A percentile compares a stretch with the other conserved stretches of the same genome.
phyloP scores from a whole-genome alignment of 2,888 invertebrate species.

The Eledona agricola region DNA sequence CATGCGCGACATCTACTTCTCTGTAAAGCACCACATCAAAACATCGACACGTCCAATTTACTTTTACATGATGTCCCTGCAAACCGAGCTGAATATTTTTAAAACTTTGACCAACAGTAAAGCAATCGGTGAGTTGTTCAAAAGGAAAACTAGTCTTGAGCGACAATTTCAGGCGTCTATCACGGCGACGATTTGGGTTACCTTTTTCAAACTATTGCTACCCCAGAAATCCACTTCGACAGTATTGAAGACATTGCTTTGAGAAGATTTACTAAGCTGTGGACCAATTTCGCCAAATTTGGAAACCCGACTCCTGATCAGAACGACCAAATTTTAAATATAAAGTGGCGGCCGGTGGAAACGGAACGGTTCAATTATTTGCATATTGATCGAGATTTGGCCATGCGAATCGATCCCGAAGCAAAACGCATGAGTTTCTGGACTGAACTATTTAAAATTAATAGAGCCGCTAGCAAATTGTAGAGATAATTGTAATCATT shows the following conservation, averaged over 20 bases:
- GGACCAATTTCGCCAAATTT: slow-evolving; percentile 53
- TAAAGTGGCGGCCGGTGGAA: slow-evolving; percentile 34
- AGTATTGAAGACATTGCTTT: slow-evolving; percentile 48
- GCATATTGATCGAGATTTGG: slow-evolving; percentile 27
- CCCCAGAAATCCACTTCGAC: slow-evolving; percentile 40
- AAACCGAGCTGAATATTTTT: slow-evolving; percentile 45
- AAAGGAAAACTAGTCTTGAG: background rate
- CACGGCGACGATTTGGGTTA: slow-evolving; percentile 50
- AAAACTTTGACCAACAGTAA: slow-evolving; percentile 24
- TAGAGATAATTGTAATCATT: too few relatives aligned
- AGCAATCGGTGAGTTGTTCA: slow-evolving; percentile 2
- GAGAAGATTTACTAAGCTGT: slow-evolving; percentile 47
- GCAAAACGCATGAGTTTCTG: slow-evolving; percentile 28
- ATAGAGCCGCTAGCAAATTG: too few relatives aligned
- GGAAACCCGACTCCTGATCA: slow-evolving; percentile 44
- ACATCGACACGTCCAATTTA: slow-evolving; percentile 51
- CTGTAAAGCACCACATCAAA: slow-evolving; percentile 46
- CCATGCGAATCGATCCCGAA: slow-evolving; percentile 29
- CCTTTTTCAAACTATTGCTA: slow-evolving; percentile 43
- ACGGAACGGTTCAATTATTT: slow-evolving; percentile 24
- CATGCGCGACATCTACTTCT: slow-evolving; percentile 42
- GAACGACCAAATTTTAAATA: slow-evolving; percentile 24
- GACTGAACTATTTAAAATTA: slow-evolving; percentile 22
- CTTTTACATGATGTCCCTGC: slow-evolving; percentile 52
- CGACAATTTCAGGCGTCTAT: slow-evolving; percentile 39